phyloP scores from a whole-genome alignment of 2,113 vertebrate genomes.

The Festucalex cinctus region DNA sequence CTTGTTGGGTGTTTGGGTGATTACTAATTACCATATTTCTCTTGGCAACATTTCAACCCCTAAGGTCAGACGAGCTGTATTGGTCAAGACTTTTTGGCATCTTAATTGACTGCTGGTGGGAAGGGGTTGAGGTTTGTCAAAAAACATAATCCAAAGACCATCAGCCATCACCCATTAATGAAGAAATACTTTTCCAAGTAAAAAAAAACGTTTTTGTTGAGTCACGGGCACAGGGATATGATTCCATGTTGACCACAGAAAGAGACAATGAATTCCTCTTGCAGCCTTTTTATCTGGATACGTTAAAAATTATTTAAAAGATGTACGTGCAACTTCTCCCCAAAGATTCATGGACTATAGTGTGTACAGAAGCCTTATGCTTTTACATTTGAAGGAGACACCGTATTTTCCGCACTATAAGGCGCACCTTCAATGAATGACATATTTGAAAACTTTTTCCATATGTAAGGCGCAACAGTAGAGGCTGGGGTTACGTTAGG shows the following conservation, averaged over 20 bases:
- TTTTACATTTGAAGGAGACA: no score
- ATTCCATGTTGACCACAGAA: neutral
- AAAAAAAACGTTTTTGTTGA: neutral
- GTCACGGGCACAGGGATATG: neutral
- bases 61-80: no score
- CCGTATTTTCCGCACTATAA: no score
- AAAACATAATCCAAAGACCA: neutral
- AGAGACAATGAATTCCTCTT: neutral
- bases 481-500: no score
- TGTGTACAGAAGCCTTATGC: no score
- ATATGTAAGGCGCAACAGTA: no score
- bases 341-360: neutral
- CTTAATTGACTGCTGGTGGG: neutral
- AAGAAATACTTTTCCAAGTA: neutral
- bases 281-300: no score
- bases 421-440: no score
- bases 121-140: neutral
- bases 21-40: constrained; percentile 14
- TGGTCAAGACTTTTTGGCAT: neutral
- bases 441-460: no score
- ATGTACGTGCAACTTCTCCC: neutral
- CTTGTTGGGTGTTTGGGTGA: constrained; percentile 44
- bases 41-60: neutral
- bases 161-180: neutral
- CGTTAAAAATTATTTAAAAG: no score